These are phyloP conservation scores for Pangasius mekongensis DNA, from an alignment of 2,797 vertebrate genomes.

Conservation along the genomic window DNA sequence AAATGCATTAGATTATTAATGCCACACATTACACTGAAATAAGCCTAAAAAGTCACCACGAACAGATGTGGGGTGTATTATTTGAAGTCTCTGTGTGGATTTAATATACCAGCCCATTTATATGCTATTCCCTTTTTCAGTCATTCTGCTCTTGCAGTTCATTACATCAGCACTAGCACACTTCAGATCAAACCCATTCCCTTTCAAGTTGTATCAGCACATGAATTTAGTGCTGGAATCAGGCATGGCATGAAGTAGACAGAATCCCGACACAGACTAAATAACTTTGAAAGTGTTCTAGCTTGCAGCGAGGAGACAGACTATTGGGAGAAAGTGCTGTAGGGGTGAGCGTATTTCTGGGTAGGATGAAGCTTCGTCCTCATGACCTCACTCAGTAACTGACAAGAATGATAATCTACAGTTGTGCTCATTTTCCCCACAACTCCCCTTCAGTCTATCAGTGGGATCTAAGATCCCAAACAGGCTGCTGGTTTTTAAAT, in stretches of 20 bases:
- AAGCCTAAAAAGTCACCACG: not conserved
- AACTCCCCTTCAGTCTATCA: conserved; percentile 30
- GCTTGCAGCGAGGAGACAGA: conserved; percentile 18
- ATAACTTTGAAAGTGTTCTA: conserved; percentile 41
- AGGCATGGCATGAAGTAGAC: conserved; percentile 16
- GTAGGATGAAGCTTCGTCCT: conserved; percentile 40
- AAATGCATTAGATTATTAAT: conserved; percentile 10
- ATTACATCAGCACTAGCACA: conserved; percentile 48
- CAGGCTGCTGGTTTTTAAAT: conserved; percentile 15
- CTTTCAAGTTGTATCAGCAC: conserved; percentile 34
- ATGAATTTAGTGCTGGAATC: not conserved
- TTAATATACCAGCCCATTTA: not conserved
- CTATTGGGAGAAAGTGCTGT: conserved; percentile 27
- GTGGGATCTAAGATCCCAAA: conserved; percentile 25
- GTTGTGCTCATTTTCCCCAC: conserved; percentile 27
- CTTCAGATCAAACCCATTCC: conserved; percentile 38
- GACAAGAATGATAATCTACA: conserved; percentile 46
- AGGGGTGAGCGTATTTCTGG: conserved; percentile 22
- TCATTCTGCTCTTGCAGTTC: conserved; percentile 39
- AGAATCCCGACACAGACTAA: conserved; percentile 2
- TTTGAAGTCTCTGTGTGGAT: not conserved
- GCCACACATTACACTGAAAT: not conserved
- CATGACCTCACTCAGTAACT: conserved; percentile 35
- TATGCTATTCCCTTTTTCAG: conserved; percentile 1
- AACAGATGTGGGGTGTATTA: not conserved